Base-by-base conservation (phyloP, 1,140 invertebrate species). In the Drosophila sucinea region DNA sequence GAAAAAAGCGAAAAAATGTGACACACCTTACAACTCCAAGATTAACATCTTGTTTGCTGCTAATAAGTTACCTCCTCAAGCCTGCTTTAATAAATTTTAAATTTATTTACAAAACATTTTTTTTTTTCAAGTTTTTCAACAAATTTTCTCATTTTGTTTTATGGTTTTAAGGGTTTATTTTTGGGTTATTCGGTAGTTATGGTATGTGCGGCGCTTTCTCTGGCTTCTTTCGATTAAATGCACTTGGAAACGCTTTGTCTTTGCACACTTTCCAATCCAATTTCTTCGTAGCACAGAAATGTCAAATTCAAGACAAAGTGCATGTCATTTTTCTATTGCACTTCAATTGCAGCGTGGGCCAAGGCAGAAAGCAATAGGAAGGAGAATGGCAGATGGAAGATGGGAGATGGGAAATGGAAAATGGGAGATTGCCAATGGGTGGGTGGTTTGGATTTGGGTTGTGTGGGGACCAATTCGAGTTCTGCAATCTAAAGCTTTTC, bases 251-350 rank as follows among this genome's bases (percentile, higher is more conserved):
- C 4, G 23, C 44, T 27, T 51, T 51, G 8, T 51, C 44, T 51
- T 51, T 51, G 25, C 44, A 51, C 44, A 51, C 44, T 51, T 27
- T 47, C 25, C 44, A 51, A 51, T 51, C 60, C 69, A 40, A 44
- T 35, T 63, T 47, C 32, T 63, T 44, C 4, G 30, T 33, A 41
- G n/a, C 60, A 56, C 70, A 73, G 51, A 51, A 41, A 41, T 60
- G 58, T 72, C 10, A 66, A 73, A 66, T 66, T 62, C 70, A 61
- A 54, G 54, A 17, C 5, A 47, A 27, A 60, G 40, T 65, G n/a
- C 8, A 54, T 73, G 69, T 65, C 71, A 73, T 70, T 54, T 58
- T 25, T 27, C 32, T 60, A 38, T 60, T 60, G 10, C 57, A 27
- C 57, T 27, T 38, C 57, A 60, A 38, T 60, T 60, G 32, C 57